phyloP scores from a whole-genome alignment of 2,113 vertebrate genomes.

The Myotis davidii region DNA sequence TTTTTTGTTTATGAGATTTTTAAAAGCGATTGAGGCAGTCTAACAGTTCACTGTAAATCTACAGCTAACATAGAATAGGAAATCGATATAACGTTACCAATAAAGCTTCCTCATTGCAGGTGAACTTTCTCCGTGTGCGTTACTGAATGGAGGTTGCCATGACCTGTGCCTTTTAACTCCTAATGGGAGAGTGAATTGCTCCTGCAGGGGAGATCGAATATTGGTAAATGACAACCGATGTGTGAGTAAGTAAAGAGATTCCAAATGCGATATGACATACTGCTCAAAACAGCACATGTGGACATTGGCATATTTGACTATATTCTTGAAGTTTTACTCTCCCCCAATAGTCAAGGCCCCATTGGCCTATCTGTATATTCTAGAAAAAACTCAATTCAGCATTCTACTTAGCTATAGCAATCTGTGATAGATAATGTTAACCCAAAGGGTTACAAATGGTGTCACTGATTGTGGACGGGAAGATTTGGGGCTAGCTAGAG shows the following conservation, averaged over 20 bases:
- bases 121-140: slow-evolving; percentile 94
- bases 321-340: neutral
- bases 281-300: neutral
- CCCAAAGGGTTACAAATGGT: neutral
- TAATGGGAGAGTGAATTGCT: slow-evolving; percentile 95
- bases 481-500: neutral
- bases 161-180: slow-evolving; percentile 96
- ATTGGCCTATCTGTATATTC: neutral
- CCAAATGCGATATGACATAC: neutral
- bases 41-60: neutral
- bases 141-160: slow-evolving; percentile 95
- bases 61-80: neutral
- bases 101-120: slow-evolving; percentile 84
- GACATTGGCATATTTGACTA: neutral
- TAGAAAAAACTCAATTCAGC: neutral
- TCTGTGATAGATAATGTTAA: slow-evolving; percentile 40
- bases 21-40: neutral
- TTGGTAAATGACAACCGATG: slow-evolving; percentile 97
- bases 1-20: neutral
- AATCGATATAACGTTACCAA: neutral
- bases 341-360: neutral
- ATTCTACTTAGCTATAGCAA: neutral
- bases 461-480: neutral
- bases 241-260: slow-evolving; percentile 93
- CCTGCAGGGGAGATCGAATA: slow-evolving; percentile 94